These are phyloP conservation scores for Montipora sp. DNA, from an alignment of 64 coral and sea anemone species.

Conservation along the genomic window DNA sequence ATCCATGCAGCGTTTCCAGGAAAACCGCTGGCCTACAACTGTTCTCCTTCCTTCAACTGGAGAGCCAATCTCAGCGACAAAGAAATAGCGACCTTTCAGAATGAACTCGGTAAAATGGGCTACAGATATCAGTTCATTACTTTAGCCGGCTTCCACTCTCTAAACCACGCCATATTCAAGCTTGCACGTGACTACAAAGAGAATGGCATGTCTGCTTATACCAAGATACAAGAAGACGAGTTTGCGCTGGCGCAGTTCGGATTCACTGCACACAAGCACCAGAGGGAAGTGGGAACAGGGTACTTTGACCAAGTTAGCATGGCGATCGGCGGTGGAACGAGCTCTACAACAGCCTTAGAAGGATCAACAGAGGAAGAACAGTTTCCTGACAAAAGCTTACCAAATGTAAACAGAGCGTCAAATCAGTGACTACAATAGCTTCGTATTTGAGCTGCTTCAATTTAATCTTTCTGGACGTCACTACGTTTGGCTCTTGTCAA, in stretches of 20 bases:
- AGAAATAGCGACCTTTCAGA: conserved; percentile 82
- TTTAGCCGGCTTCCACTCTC: conserved; percentile 82
- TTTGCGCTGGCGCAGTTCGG: conserved; percentile 79
- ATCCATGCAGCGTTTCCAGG: conserved; percentile 85
- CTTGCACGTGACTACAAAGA: conserved; percentile 79
- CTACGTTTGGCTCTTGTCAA: too few species aligned
- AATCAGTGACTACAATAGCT: not conserved
- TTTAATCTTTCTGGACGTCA: too few species aligned
- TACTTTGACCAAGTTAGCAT: conserved; percentile 86
- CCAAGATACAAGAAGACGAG: conserved; percentile 88
- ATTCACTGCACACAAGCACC: conserved; percentile 88
- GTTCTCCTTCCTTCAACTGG: conserved; percentile 95
- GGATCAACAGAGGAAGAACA: conserved; percentile 88
- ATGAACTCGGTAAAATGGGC: conserved; percentile 78
- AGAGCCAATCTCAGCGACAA: conserved; percentile 83
- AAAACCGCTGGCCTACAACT: conserved; percentile 89
- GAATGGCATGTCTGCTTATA: conserved; percentile 82
- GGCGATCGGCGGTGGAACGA: conserved; percentile 83
- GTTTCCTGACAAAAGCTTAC: conserved; percentile 17
- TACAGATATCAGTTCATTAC: conserved; percentile 91
- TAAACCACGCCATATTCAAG: conserved; percentile 94
- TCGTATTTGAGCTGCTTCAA: too few species aligned
- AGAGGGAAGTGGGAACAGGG: conserved; percentile 83
- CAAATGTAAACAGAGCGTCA: not conserved
- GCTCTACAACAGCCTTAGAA: conserved; percentile 81